Evolutionary conservation across 1,140 invertebrate genomes (phyloP).

Genomic region (Sitophilus oryzae): DNA sequence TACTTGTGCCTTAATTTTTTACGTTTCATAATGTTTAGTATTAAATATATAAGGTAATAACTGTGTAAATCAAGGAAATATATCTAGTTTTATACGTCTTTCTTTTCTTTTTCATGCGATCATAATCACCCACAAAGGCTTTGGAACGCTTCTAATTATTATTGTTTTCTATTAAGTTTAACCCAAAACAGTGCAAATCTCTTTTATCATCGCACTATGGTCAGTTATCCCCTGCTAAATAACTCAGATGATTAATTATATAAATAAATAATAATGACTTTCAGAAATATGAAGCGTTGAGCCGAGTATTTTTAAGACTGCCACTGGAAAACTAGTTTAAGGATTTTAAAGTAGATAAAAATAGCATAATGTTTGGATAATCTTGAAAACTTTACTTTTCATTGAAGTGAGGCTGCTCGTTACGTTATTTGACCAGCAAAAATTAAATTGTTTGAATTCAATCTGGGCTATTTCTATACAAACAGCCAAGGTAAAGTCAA

Average conservation of each 20-base stretch:
- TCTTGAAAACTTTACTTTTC: neutral
- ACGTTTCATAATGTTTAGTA: neutral
- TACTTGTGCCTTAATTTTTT: conserved; percentile 15
- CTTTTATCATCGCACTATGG: no score
- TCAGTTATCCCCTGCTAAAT: no score
- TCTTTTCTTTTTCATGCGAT: conserved; percentile 5
- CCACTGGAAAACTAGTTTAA: neutral
- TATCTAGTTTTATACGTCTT: conserved; percentile 1
- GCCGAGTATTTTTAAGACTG: neutral
- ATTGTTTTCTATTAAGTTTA: no score
- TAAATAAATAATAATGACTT: no score
- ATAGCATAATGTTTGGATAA: neutral
- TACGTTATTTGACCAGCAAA: no score
- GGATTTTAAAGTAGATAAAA: neutral
- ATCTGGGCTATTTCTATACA: no score
- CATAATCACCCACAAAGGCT: conserved; percentile 4
- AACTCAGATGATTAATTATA: no score
- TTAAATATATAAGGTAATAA: conserved; percentile 10
- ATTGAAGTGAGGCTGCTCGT: no score
- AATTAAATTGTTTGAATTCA: no score
- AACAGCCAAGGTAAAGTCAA: no score
- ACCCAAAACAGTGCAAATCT: no score
- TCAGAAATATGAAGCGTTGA: no score
- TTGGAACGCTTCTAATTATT: neutral
- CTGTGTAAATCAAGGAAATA: conserved; percentile 20